These are phyloP conservation scores for Monopis laevigella DNA, from an alignment of 2,888 invertebrate species.

Conservation along the genomic window DNA sequence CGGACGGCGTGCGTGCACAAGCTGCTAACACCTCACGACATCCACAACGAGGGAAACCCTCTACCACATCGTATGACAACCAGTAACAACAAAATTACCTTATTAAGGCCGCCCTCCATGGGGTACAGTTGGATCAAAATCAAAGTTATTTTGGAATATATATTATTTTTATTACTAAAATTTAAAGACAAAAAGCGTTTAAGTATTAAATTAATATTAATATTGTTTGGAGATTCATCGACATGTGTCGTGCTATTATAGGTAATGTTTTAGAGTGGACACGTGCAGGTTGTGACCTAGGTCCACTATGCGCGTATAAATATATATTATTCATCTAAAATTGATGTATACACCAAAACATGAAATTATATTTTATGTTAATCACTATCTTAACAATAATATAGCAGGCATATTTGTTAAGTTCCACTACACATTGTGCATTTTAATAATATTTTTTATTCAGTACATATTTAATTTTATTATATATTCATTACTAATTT, in stretches of 20 bases:
- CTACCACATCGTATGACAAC: not conserved
- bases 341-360: slow-evolving; percentile 47
- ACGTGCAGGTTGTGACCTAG: slow-evolving; percentile 40
- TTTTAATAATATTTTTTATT: slow-evolving; percentile 23
- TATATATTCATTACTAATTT: not conserved
- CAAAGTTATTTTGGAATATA: slow-evolving; percentile 63
- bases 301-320: slow-evolving; percentile 43
- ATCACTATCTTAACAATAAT: slow-evolving; percentile 35
- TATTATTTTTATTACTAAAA: slow-evolving; percentile 62
- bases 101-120: slow-evolving; percentile 45
- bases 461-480: slow-evolving; percentile 1
- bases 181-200: slow-evolving; percentile 52
- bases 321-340: slow-evolving; percentile 18
- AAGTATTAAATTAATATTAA: slow-evolving; percentile 30
- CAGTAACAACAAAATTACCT: slow-evolving; percentile 40
- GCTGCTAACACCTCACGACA: no score
- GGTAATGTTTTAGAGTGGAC: slow-evolving; percentile 25
- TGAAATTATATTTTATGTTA: slow-evolving; percentile 28
- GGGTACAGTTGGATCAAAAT: slow-evolving; percentile 58
- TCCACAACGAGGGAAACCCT: no score
- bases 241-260: slow-evolving; percentile 36
- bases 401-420: slow-evolving; percentile 47
- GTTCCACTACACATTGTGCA: slow-evolving; percentile 53
- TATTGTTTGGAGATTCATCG: slow-evolving; percentile 14
- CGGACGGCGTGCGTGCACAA: no score